Base-by-base conservation (phyloP, 1,140 invertebrate species). In the Neodiprion pinetum region DNA sequence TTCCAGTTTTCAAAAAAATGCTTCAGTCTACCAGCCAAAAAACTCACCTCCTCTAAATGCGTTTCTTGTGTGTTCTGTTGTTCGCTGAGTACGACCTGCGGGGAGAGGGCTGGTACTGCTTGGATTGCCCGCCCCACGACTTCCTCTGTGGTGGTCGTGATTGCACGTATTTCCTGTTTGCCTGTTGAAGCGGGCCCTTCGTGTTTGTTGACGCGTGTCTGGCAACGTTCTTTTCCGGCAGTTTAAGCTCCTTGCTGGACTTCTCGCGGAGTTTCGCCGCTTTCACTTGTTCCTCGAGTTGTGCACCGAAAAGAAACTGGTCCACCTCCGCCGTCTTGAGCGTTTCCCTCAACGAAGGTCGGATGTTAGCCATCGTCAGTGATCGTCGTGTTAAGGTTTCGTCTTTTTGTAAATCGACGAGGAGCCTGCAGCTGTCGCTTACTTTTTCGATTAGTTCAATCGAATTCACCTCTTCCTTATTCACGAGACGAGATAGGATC, bases 11-110 rank as follows among this genome's bases (percentile, higher is more conserved):
- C 61, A 48, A 11, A 4, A 40, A 75, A 75, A 12, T 50, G 11
- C 17, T 50, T 73, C n/a, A 75, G 50, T 69, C 75, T 70, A 1
- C 75, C 75, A 2, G 75, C 75, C 66, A 72, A 70, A 5, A 47
- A 48, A 75, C 71, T 73, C 65, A 75, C 75, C 70, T 71, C 48
- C 49, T 71, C 70, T 50, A 50, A 50, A 21, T 50, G 61, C 49
- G 17, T 50, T 71, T 71, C 40, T 48, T 28, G 28, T 28, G 28
- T 28, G 28, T 5, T 28, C 28, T 28, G 28, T 28, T 28, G 28
- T 5, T 28, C 28, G 28, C 28, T 5, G 28, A 28, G 28, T 28
- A 28, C 1, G 28, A 28, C 28, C 28, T 5, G 28, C 28, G 28
- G 28, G 28, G 28, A 28, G 28, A 28, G 28, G 28, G 28, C 28